Base-by-base conservation (phyloP, 2,888 invertebrate genomes). In the Acronicta alni region DNA sequence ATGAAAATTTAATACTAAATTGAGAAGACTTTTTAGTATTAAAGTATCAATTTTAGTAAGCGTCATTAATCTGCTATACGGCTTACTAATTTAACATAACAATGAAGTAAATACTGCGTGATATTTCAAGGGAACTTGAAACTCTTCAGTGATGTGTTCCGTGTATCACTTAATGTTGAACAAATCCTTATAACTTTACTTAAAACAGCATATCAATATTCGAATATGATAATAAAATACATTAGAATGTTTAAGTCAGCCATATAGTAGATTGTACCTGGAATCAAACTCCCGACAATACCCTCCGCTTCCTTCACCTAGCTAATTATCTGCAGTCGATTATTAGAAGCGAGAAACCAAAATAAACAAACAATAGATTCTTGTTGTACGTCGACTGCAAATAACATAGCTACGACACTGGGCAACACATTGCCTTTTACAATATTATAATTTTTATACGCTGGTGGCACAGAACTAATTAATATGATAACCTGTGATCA, bases 401-500 rank as follows among this genome's bases (percentile, higher is more conserved):
- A 60, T 65, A 73, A 63, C 66, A 41, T 60, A n/a, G 54, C 64
- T 42, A 47, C 60, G 53, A 53, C 32, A 72, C 82, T 76, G 78
- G 77, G 72, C 75, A 75, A 77, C 63, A 55, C 78, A 83, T 80
- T 81, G 82, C 79, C 80, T 78, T 77, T 79, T 75, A 66, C 39
- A 65, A 49, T 52, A 59, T 53, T 56, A 60, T 65, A 49, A 23
- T 72, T 63, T 35, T 64, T 75, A 71, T 63, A 67, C 17, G 68
- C 70, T 78, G 81, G 71, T 77, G 72, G 80, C 68, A 75, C 56
- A 45, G 53, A 58, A 57, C 57, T 47, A 61, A 64, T 57, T 48
- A 66, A 52, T 16, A n/a, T 16, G 57, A 55, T 15, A 30, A 48
- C 42, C 45, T 60, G 42, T 39, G 56, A 18, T 57, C 57, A 43